These are phyloP conservation scores for Drosophila serrata DNA, from an alignment of 1,140 invertebrate genomes.

Conservation along the genomic window DNA sequence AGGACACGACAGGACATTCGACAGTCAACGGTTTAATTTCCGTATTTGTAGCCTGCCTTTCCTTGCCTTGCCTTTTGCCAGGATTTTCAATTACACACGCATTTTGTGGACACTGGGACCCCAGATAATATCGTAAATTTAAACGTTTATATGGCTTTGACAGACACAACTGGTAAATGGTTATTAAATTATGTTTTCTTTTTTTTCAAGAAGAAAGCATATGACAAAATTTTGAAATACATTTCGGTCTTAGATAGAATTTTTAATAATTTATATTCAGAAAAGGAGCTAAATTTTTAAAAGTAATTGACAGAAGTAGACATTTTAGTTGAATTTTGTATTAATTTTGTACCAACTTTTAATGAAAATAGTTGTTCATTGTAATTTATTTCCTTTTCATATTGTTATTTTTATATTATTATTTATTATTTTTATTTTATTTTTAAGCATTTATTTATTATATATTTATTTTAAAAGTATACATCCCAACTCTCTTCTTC, in stretches of 20 bases:
- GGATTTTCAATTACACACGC: conserved; percentile 58
- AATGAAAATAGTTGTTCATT: no score
- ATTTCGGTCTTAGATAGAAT: not conserved
- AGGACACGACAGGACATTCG: not conserved
- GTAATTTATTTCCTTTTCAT: no score
- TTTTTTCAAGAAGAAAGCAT: not conserved
- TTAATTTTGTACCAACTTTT: no score
- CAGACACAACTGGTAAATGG: not conserved
- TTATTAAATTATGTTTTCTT: not conserved
- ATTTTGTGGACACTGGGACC: not conserved
- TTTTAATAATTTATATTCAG: no score
- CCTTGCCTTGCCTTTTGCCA: not conserved
- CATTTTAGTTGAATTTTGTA: not conserved
- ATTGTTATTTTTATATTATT: not conserved
- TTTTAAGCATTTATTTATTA: not conserved
- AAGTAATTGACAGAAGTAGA: not conserved
- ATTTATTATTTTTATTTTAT: no score
- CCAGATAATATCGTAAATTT: conserved; percentile 46
- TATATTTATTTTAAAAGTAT: no score
- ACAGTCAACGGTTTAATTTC: conserved; percentile 58
- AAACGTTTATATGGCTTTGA: conserved; percentile 37
- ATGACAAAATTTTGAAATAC: not conserved
- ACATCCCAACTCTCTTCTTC: no score
- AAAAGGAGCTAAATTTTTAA: accelerated
- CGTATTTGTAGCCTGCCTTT: conserved; percentile 29